A percentile compares a stretch with the other conserved stretches of the same genome.
Conservation (phyloP, 2,797 vertebrate genomes). For the Dipus sagitta region DNA sequence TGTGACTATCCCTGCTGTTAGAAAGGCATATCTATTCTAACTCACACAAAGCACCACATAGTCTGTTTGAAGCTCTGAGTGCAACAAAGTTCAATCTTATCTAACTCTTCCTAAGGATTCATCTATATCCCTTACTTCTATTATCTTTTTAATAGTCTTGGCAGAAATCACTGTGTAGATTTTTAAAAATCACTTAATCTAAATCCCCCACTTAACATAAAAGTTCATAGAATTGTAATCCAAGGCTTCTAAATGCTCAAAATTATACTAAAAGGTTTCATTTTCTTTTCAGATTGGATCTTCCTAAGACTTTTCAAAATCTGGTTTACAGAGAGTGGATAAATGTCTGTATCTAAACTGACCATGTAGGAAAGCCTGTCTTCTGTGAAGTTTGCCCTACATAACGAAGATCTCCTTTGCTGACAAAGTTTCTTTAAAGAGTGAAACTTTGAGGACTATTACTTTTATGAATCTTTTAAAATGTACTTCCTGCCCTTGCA, state of each 20-base stretch:
- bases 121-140: conserved; percentile 32
- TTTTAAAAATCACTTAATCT: conserved; percentile 46
- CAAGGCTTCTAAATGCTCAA: conserved; percentile 11
- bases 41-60: background rate
- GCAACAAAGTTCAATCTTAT: background rate
- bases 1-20: background rate
- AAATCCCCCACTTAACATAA: conserved; percentile 32
- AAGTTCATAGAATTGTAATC: conserved; percentile 59
- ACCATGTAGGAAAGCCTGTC: background rate
- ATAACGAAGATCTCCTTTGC: conserved; percentile 5
- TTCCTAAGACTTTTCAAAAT: conserved; percentile 60
- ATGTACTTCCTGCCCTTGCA: conserved; percentile 63
- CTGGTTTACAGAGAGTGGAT: background rate
- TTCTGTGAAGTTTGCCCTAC: background rate
- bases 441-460: conserved; percentile 50
- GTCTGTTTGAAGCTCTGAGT: background rate
- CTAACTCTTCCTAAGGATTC: background rate
- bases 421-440: conserved; percentile 67
- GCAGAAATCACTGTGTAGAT: background rate
- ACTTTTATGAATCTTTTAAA: conserved; percentile 75
- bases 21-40: conserved; percentile 3
- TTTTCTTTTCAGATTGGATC: conserved; percentile 31
- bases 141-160: conserved; percentile 63
- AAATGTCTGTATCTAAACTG: conserved; percentile 1
- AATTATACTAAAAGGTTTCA: conserved; percentile 36